phyloP scores from a whole-genome alignment of 37 sponge, comb jelly and placozoan genomes.

The Spongia lamella region DNA sequence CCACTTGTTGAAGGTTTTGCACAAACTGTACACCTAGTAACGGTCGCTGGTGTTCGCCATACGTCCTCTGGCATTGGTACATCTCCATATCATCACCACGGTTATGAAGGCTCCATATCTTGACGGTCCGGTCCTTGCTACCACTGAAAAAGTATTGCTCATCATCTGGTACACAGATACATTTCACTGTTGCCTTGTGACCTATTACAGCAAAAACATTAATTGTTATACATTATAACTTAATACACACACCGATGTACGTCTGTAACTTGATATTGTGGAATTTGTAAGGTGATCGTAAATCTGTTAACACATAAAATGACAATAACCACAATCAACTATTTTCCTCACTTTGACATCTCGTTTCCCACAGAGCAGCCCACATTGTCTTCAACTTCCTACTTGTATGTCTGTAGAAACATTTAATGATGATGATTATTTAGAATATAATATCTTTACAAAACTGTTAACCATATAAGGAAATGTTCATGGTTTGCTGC shows the following conservation, averaged over 20 bases:
- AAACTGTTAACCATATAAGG: too few species aligned
- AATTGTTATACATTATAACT: conserved; percentile 20
- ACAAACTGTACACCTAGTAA: conserved; percentile 57
- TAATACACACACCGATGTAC: conserved; percentile 18
- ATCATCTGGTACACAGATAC: conserved; percentile 45
- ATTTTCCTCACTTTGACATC: too few species aligned
- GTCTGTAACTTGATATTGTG: conserved; percentile 31
- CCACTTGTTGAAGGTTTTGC: conserved; percentile 18
- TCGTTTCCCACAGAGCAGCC: conserved; percentile 7
- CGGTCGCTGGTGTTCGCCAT: conserved; percentile 63
- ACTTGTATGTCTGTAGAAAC: too few species aligned
- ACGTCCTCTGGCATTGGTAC: conserved; percentile 22
- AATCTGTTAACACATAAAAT: neutral
- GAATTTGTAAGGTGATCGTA: conserved; percentile 11
- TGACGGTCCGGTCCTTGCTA: conserved; percentile 84
- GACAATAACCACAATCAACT: too few species aligned
- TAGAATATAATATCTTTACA: too few species aligned
- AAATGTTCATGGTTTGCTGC: too few species aligned
- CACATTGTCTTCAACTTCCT: conserved; percentile 1
- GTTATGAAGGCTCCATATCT: conserved; percentile 82
- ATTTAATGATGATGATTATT: too few species aligned
- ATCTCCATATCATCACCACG: conserved; percentile 45
- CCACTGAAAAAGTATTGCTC: conserved; percentile 83
- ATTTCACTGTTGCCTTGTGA: conserved; percentile 61
- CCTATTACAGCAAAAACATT: conserved; percentile 24